A percentile compares a stretch with the other conserved stretches of the same genome.
phyloP scores from a whole-genome alignment of 2,888 invertebrate species.

The Brassicogethes aeneus region DNA sequence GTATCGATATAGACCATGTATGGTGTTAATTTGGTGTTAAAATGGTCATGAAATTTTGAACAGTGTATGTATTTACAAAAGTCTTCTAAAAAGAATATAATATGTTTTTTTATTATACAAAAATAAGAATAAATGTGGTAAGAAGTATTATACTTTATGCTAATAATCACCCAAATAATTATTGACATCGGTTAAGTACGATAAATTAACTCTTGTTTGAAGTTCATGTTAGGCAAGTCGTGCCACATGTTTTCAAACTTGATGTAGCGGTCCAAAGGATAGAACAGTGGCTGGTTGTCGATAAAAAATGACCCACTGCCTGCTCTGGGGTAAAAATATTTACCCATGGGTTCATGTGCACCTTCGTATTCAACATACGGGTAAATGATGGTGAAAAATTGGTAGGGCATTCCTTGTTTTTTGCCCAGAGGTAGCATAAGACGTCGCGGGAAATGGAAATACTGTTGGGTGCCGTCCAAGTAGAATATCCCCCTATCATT shows the following conservation, averaged over 20 bases:
- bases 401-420: slow-evolving; percentile 50
- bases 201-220: too few relatives aligned
- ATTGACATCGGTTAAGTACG: too few relatives aligned
- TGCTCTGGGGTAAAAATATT: slow-evolving; percentile 18
- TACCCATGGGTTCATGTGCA: slow-evolving; percentile 9
- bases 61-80: too few relatives aligned
- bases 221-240: slow-evolving; percentile 57
- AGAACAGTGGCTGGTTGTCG: slow-evolving; percentile 59
- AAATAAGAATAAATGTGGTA: too few relatives aligned
- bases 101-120: too few relatives aligned
- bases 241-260: slow-evolving; percentile 48
- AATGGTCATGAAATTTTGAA: too few relatives aligned
- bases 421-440: slow-evolving; percentile 63
- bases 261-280: slow-evolving; percentile 64
- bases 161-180: too few relatives aligned
- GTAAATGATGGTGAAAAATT: slow-evolving; percentile 44
- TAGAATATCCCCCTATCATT: slow-evolving; percentile 44
- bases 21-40: too few relatives aligned
- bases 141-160: too few relatives aligned
- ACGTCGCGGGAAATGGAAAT: slow-evolving; percentile 60
- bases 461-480: slow-evolving; percentile 46
- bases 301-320: slow-evolving; percentile 26
- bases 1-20: too few relatives aligned
- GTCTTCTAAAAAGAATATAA: too few relatives aligned
- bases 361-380: slow-evolving; percentile 35